These are phyloP conservation scores for Leptinotarsa haldemani DNA, from an alignment of 2,888 invertebrate species.

Conservation along the genomic window DNA sequence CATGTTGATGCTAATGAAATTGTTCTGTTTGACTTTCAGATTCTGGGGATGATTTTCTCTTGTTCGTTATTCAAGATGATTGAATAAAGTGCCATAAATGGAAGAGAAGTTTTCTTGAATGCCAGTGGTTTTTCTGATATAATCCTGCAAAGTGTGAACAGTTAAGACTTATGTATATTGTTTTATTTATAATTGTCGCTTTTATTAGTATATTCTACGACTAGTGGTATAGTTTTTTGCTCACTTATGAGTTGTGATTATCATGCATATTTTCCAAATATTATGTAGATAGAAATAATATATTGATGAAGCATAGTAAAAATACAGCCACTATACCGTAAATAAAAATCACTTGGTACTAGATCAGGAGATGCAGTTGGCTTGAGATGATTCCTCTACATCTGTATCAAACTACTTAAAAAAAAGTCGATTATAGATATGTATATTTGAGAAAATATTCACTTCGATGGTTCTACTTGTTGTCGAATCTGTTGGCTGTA, in stretches of 20 bases:
- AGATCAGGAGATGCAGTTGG: not conserved
- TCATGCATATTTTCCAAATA: not conserved
- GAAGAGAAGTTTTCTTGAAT: not conserved
- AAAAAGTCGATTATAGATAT: too few relatives aligned
- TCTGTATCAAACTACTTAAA: too few relatives aligned
- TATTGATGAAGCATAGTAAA: too few relatives aligned
- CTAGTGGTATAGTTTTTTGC: not conserved
- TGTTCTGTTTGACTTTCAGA: slow-evolving; percentile 70
- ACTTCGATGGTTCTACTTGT: too few relatives aligned
- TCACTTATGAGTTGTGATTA: slow-evolving; percentile 12
- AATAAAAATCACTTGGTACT: not conserved
- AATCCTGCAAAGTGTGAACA: not conserved
- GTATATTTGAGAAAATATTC: too few relatives aligned
- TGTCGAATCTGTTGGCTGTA: too few relatives aligned
- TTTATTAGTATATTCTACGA: not conserved
- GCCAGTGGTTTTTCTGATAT: not conserved
- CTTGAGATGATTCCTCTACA: too few relatives aligned
- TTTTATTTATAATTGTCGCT: not conserved
- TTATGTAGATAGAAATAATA: too few relatives aligned
- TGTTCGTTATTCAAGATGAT: slow-evolving; percentile 89
- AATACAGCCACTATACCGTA: too few relatives aligned
- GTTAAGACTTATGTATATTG: not conserved
- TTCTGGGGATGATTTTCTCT: slow-evolving; percentile 86
- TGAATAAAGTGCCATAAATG: slow-evolving; percentile 46
- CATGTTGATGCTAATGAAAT: not conserved